phyloP scores from a whole-genome alignment of 2,797 vertebrate species.

The Ctenopoma multispine region DNA sequence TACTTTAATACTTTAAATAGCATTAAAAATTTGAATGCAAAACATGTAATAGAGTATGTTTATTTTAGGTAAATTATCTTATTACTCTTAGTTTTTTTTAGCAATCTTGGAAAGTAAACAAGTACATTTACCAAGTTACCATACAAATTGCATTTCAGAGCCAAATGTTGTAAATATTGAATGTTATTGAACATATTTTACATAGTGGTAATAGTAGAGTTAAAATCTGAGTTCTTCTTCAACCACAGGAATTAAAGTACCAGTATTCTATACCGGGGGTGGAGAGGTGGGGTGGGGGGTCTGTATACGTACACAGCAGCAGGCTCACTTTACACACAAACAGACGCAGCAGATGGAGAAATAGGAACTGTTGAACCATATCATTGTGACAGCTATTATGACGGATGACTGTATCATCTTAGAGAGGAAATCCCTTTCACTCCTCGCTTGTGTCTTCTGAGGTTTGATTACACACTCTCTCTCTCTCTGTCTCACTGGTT shows the following conservation, averaged over 20 bases:
- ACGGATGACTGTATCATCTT: conserved; percentile 78
- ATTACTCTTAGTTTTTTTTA: neutral
- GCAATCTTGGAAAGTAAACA: neutral
- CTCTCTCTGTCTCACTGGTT: conserved; percentile 18
- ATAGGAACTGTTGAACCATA: conserved; percentile 75
- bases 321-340: conserved; percentile 35
- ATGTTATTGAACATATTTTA: neutral
- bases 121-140: neutral
- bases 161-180: neutral
- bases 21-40: too few species aligned
- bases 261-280: conserved; percentile 15
- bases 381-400: conserved; percentile 76
- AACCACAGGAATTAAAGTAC: neutral
- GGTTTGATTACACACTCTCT: conserved; percentile 48
- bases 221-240: neutral
- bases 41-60: neutral
- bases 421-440: conserved; percentile 61
- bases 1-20: too few species aligned
- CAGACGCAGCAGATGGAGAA: conserved; percentile 63
- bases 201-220: too few species aligned
- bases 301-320: conserved; percentile 26
- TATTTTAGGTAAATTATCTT: neutral
- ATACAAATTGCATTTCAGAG: neutral
- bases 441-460: conserved; percentile 51
- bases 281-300: too few species aligned